Conservation (phyloP, 2,797 vertebrate genomes). For the Peromyscus nudipes region DNA sequence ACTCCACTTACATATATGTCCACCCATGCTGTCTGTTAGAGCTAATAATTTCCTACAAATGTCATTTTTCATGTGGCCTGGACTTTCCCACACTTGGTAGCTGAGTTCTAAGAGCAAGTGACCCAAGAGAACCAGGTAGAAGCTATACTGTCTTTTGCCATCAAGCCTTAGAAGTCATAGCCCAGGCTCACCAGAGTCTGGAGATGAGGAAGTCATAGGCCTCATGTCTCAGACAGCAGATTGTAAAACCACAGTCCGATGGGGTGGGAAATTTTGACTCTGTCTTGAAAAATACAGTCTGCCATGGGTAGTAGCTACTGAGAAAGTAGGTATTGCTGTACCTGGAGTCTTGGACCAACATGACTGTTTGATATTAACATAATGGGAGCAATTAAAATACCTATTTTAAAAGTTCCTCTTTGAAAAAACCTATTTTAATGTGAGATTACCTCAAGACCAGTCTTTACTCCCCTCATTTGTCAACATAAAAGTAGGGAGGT, state of each 20-base stretch:
- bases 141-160: neutral
- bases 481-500: neutral
- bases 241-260: neutral
- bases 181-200: neutral
- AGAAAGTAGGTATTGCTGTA: neutral
- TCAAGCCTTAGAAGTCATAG: neutral
- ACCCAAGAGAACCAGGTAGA: constrained; percentile 23
- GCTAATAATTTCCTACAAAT: neutral
- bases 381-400: constrained; percentile 17
- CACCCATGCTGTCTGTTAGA: neutral
- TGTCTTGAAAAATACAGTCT: constrained; percentile 8
- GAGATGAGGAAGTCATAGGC: neutral
- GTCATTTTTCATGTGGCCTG: neutral
- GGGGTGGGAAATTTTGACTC: neutral
- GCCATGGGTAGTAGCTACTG: neutral
- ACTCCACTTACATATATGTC: neutral
- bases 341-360: neutral
- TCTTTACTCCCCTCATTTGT: neutral
- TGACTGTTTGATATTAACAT: neutral
- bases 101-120: constrained; percentile 3
- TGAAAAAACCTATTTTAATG: constrained; percentile 44
- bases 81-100: neutral
- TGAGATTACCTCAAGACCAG: constrained; percentile 6
- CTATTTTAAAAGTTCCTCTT: neutral
- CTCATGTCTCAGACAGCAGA: neutral